These are phyloP conservation scores for Alaudala cheleensis DNA, from an alignment of 2,113 vertebrate genomes.

Conservation along the genomic window DNA sequence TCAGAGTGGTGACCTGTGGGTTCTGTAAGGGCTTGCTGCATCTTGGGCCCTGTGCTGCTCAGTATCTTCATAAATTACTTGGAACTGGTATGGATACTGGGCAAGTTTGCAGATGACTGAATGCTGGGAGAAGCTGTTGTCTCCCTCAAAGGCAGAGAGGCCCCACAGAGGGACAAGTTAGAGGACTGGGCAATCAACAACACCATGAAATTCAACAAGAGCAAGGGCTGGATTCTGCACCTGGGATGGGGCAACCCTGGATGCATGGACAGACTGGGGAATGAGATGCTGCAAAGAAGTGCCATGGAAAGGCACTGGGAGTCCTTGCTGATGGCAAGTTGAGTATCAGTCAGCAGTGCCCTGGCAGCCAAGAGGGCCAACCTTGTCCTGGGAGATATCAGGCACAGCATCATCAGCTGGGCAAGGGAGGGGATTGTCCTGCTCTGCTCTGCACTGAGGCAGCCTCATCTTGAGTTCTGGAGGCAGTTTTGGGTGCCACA, in stretches of 20 bases:
- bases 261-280: neutral
- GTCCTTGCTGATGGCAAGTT: fast-evolving
- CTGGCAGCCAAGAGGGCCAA: neutral
- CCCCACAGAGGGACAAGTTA: neutral
- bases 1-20: too few relatives aligned
- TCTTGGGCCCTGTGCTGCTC: neutral
- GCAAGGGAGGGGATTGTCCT: neutral
- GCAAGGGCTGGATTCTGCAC: neutral
- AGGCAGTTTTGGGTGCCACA: neutral
- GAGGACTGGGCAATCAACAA: neutral
- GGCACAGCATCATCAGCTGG: fast-evolving
- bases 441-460: neutral
- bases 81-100: neutral
- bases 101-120: fast-evolving
- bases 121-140: neutral
- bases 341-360: neutral
- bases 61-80: neutral
- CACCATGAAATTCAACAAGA: neutral
- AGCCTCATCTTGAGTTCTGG: fast-evolving
- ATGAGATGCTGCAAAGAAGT: neutral
- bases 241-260: neutral
- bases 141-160: neutral
- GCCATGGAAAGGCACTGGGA: fast-evolving
- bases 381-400: fast-evolving
- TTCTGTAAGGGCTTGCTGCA: neutral